Conservation (phyloP, 2,797 vertebrate species). For the Rhodeus uyekii region DNA sequence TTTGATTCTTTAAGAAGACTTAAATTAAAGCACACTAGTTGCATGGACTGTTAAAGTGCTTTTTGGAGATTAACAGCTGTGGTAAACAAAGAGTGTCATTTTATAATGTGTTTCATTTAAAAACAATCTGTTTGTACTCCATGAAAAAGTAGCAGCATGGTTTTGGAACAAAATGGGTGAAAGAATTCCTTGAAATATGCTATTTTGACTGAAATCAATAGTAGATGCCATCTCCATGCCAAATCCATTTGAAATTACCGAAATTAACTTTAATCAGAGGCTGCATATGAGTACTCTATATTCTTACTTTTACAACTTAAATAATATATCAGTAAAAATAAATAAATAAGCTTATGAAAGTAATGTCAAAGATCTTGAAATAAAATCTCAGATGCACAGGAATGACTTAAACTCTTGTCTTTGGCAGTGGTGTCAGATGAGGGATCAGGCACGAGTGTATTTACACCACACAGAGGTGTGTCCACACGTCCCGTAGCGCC, state of each 20-base stretch:
- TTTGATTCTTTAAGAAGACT: background rate
- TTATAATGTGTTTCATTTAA: background rate
- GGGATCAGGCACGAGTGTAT: slow-evolving; percentile 72
- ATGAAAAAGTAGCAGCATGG: background rate
- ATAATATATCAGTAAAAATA: slow-evolving; percentile 10
- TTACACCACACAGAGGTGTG: slow-evolving; percentile 73
- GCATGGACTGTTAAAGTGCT: background rate
- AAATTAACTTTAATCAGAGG: background rate
- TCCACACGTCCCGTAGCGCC: slow-evolving; percentile 72
- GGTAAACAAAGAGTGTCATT: background rate
- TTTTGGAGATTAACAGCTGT: background rate
- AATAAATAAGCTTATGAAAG: background rate
- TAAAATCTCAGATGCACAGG: slow-evolving; percentile 33
- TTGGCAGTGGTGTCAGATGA: slow-evolving; percentile 68
- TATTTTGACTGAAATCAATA: background rate
- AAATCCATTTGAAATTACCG: background rate
- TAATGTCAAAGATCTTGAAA: slow-evolving; percentile 32
- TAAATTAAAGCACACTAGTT: background rate
- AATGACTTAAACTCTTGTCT: slow-evolving; percentile 69
- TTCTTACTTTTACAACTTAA: background rate
- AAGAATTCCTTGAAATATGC: background rate
- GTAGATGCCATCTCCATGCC: background rate
- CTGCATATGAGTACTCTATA: background rate
- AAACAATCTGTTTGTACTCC: background rate
- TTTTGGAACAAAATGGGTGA: background rate